Evolutionary conservation across 2,113 vertebrate genomes (phyloP).

Genomic region (Dicaeum eximium): DNA sequence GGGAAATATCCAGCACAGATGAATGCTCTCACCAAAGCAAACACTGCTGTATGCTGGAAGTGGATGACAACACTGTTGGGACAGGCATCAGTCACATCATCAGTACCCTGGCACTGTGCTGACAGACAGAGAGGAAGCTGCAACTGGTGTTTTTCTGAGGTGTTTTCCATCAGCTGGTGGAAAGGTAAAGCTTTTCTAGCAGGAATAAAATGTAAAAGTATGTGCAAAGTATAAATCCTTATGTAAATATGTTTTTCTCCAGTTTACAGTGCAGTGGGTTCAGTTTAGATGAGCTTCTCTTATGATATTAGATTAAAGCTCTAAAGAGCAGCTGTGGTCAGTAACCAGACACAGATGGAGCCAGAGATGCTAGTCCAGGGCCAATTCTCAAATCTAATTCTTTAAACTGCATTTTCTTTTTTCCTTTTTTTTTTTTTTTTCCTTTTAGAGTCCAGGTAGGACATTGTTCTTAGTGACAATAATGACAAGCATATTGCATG

Average conservation of each 20-base stretch:
- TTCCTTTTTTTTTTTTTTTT: neutral
- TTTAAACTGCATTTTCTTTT: neutral
- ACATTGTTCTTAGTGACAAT: neutral
- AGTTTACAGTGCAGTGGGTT: neutral
- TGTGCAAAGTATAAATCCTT: neutral
- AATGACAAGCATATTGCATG: neutral
- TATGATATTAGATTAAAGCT: neutral
- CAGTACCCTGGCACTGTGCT: neutral
- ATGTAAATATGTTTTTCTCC: neutral
- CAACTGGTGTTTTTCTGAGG: neutral
- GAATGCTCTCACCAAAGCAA: neutral
- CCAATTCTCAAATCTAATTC: neutral
- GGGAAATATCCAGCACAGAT: neutral
- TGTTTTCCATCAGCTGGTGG: constrained; percentile 1
- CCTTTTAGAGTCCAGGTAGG: neutral
- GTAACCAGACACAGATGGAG: neutral
- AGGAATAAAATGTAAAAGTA: neutral
- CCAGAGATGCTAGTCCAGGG: neutral
- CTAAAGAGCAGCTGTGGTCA: neutral
- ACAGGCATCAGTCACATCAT: neutral
- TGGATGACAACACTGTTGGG: neutral
- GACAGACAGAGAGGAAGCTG: neutral
- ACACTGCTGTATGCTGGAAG: neutral
- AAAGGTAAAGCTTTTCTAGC: neutral
- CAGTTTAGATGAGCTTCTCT: neutral